Base-by-base conservation (phyloP, 2,113 vertebrate species). In the Notiomystis cincta region DNA sequence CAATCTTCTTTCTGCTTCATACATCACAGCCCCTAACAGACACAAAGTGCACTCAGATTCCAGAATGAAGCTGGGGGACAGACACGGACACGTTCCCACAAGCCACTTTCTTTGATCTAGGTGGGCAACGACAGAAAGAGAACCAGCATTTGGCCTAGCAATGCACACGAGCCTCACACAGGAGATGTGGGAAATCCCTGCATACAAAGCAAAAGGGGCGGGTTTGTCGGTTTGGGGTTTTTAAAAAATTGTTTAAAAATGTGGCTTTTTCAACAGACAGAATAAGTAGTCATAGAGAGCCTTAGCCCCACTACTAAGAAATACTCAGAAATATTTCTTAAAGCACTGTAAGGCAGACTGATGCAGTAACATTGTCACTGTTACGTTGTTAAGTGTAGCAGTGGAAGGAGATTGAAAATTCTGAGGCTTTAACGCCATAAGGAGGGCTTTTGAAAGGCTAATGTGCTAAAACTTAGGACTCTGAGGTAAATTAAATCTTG, bases 1-100 rank as follows among this genome's bases (percentile, higher is more conserved):
- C 97, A 97, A 97, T 98, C 97, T 96, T 89, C 90, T 92, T 93
- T 96, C 93, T 96, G 88, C 91, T 97, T 97, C 95, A 97, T 96
- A 97, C 94, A 98, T 97, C 97, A 96, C 80, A 94, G 93, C 62
- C 92, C 61, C 57, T 87, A 95, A 95, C 24, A 93, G 87, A 94
- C 89, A 95, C 54, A 92, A 93, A 93, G 76, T 19, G 60, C 65
- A 60, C 94, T 91, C 72, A 60, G 87, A 76, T 93, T 95, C 90
- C 57, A 58, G 95, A 97, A 95, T 61, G 70, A 92, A 95, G 91
- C 70, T 24, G 14, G 30, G 38, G 50, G 53, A 33, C 82, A 96
- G 92, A 86, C 24, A 58, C 4, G 44, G 73, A 33, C 82, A 76
- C 75, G 4, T 72, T 86, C 93, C 77, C 76, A 37, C 45, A 79